Evolutionary conservation across 2,113 vertebrate genomes (phyloP), one percentile per base, ranked within the genome.

Genomic region (Brachirus orientalis): DNA sequence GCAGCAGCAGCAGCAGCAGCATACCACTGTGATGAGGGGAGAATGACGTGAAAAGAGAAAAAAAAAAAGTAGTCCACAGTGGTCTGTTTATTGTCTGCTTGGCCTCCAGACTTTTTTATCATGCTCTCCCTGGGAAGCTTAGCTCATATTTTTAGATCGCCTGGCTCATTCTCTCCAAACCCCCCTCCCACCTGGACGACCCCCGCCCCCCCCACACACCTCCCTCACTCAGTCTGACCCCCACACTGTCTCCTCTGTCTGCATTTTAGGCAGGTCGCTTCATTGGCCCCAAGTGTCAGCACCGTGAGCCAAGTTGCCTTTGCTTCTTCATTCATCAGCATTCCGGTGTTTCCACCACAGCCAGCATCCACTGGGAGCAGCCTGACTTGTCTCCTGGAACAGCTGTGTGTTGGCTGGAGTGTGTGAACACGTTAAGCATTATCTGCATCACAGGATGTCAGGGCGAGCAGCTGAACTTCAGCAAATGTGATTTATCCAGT

Each of bases 11-110:
- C n/a, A 47, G 50, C 69, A 80, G 73, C 62, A 19, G 46, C 82
- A 91, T 89, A 79, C 86, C 90, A 80, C 79, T 77, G 68, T 44
- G 60, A 76, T 88, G 84, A 91, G 77, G n/a, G n/a, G 50, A 60
- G 75, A 72, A 38, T 54, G 72, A 66, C 33, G 59, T 22, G n/a
- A n/a, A n/a, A n/a, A n/a, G n/a, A n/a, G n/a, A n/a, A n/a, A n/a
- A n/a, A n/a, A 40, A 59, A 57, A 44, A 36, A 58, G 48, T 69
- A 72, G 59, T 72, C 57, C 61, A 36, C 79, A 84, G 76, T 84
- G 77, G 77, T 63, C 64, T 57, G 52, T 37, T 68, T 72, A 82
- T 69, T 61, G 63, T 77, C 77, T 63, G 68, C 19, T n/a, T n/a
- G 46, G 55, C 75, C 47, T 4, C 14, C 18, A 45, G 62, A 72